A percentile compares a stretch with the other conserved stretches of the same genome.
phyloP scores from a whole-genome alignment of 2,113 vertebrate species.

The Carassius auratus region DNA sequence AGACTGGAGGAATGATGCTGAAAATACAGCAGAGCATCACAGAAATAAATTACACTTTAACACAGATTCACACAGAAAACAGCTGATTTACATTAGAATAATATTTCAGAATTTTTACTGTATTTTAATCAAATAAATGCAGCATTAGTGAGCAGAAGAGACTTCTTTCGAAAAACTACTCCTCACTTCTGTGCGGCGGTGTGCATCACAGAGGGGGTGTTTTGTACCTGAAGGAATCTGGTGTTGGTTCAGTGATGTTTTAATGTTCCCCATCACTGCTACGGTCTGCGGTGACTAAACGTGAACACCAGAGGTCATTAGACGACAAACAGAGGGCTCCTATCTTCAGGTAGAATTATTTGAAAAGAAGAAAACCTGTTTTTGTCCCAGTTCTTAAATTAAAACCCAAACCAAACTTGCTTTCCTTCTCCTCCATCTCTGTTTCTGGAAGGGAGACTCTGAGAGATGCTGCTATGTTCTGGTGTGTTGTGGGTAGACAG shows the following conservation, averaged over 20 bases:
- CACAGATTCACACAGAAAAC: too few species aligned
- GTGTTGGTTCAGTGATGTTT: conserved; percentile 59
- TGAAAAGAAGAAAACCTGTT: conserved; percentile 37
- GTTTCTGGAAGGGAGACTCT: conserved; percentile 8
- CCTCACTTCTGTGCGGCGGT: too few species aligned
- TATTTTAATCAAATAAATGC: neutral
- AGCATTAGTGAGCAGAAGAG: neutral
- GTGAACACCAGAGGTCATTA: conserved; percentile 64
- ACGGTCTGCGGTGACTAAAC: conserved; percentile 63
- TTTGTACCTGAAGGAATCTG: conserved; percentile 52
- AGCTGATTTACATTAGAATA: neutral
- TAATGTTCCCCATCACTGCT: conserved; percentile 58
- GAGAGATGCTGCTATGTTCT: conserved; percentile 72
- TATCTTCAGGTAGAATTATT: conserved; percentile 44
- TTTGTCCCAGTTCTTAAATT: conserved; percentile 33
- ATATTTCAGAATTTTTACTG: neutral
- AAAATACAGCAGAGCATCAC: too few species aligned
- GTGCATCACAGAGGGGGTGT: neutral
- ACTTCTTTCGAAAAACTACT: too few species aligned
- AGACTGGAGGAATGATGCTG: too few species aligned
- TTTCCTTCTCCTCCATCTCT: neutral
- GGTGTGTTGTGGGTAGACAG: conserved; percentile 64
- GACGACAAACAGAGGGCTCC: conserved; percentile 58
- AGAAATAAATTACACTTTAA: too few species aligned
- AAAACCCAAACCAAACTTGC: neutral